Conservation (phyloP, 2,113 vertebrate species). For the Brachyistius frenatus region DNA sequence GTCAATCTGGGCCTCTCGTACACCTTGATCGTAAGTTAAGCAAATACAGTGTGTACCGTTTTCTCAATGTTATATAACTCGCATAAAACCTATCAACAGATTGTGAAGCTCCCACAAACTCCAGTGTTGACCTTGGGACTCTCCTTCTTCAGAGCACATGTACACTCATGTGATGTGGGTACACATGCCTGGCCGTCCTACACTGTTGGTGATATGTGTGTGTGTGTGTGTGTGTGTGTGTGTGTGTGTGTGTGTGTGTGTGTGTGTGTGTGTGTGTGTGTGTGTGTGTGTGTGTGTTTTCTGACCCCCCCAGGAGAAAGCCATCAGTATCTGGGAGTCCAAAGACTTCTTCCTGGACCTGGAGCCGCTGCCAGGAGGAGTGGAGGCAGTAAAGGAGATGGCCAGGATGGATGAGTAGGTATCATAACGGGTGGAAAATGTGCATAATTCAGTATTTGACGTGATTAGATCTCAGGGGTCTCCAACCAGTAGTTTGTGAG, state of each 20-base stretch:
- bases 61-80: no score
- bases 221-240: neutral
- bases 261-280: neutral
- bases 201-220: neutral
- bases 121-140: neutral
- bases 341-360: conserved; percentile 94
- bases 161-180: neutral
- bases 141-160: neutral
- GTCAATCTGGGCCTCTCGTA: no score
- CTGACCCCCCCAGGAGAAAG: conserved; percentile 88
- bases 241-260: neutral
- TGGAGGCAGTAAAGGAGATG: conserved; percentile 96
- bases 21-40: no score
- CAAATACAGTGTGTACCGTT: no score
- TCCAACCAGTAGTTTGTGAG: no score
- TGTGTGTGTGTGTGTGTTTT: neutral
- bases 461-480: no score
- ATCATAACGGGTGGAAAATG: no score
- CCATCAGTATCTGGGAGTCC: conserved; percentile 96
- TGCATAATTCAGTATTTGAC: no score
- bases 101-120: no score
- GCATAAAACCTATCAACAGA: no score
- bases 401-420: conserved; percentile 90
- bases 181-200: neutral
- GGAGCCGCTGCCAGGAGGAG: conserved; percentile 92